Base-by-base conservation (phyloP, 2,113 vertebrate species). In the Triplophysa rosa region DNA sequence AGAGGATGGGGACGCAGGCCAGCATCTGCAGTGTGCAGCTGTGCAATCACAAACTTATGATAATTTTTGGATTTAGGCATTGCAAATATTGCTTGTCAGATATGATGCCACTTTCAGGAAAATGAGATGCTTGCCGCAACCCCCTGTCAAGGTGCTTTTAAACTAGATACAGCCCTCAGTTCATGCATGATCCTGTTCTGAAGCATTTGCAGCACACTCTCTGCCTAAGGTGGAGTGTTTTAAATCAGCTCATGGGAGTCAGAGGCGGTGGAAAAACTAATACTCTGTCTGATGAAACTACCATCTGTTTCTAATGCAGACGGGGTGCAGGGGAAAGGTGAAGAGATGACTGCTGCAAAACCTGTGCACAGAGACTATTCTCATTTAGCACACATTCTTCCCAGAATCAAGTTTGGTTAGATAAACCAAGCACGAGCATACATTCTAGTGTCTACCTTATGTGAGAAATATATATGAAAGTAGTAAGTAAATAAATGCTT, bases 241-340 rank as follows among this genome's bases (percentile, higher is more conserved):
- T 70, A 23, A 40, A 72, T 19, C 58, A 65, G 23, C 62, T 12
- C 0, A 7, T 77, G 26, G 47, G 62, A 77, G 45, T 54, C 54
- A 56, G 17, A 56, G 54, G 19, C 19, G n/a, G 8, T 56, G 54
- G 45, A 4, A 76, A 76, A 71, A 52, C 5, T 6, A 14, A 62
- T 62, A 40, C 16, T 52, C 42, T 37, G n/a, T 77, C 73, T 77
- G 59, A 65, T 54, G 61, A 37, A 21, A 77, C 49, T 52, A 65
- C 61, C 74, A 65, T 65, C 26, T 77, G 74, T 45, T 77, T 19
- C 29, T 66, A 16, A 37, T 52, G 47, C 42, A 65, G 54, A 56
- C 14, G 3, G 42, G 73, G 29, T n/a, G n/a, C n/a, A n/a, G 2
- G 24, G 37, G 29, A 62, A 21, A 77, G 45, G 26, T 77, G 74